Conservation (phyloP, 2,797 vertebrate genomes). For the Hypotaenidia philippensis region DNA sequence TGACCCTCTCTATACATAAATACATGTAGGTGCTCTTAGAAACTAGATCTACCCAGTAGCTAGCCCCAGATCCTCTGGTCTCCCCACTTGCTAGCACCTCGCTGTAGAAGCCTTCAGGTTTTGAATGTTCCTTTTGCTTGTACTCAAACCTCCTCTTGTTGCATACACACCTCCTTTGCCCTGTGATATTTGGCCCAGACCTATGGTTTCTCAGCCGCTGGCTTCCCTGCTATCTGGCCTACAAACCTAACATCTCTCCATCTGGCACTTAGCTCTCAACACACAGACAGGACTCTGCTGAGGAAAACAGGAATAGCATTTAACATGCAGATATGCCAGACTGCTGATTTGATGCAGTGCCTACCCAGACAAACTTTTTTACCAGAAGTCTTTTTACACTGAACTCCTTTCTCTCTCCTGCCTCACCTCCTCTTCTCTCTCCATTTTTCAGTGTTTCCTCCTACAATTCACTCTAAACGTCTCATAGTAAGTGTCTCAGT, state of each 20-base stretch:
- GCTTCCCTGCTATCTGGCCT: neutral
- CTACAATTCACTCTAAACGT: neutral
- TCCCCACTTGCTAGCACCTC: neutral
- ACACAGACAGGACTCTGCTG: neutral
- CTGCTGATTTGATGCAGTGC: neutral
- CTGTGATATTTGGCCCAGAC: neutral
- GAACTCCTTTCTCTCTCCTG: neutral
- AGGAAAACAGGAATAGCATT: neutral
- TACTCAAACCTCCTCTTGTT: neutral
- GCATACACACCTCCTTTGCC: rapidly evolving
- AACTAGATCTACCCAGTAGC: neutral
- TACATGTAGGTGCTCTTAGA: neutral
- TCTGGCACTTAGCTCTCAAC: neutral
- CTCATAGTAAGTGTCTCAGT: neutral
- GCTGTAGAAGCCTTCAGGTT: neutral
- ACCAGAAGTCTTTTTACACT: neutral
- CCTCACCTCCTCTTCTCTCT: neutral
- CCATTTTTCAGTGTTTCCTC: neutral
- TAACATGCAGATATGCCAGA: neutral
- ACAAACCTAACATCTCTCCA: neutral
- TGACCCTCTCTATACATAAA: neutral
- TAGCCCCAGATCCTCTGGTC: neutral
- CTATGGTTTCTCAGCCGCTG: neutral
- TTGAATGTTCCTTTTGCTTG: neutral
- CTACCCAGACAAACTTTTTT: neutral